phyloP scores from a whole-genome alignment of 2,888 invertebrate species.

The Azorinus chamasolen region DNA sequence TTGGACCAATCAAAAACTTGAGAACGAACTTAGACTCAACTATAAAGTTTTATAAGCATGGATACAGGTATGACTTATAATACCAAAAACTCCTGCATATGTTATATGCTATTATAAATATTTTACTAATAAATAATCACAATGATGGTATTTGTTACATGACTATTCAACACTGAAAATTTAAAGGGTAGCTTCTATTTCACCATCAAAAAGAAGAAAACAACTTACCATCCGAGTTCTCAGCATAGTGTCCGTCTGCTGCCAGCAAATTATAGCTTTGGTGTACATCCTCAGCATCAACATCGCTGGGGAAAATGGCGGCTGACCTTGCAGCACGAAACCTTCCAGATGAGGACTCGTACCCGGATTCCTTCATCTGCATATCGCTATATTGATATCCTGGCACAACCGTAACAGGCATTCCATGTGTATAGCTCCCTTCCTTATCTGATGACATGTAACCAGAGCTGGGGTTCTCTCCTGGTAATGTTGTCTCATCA shows the following conservation, averaged over 20 bases:
- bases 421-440: constrained; percentile 74
- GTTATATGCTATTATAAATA: too few species aligned
- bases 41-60: too few species aligned
- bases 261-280: constrained; percentile 45
- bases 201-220: too few species aligned
- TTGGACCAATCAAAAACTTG: too few species aligned
- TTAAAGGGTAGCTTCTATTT: too few species aligned
- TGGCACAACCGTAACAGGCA: constrained; percentile 60
- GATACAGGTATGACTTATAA: too few species aligned
- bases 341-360: constrained; percentile 79
- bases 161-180: too few species aligned
- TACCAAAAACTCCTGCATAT: too few species aligned
- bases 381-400: constrained; percentile 73
- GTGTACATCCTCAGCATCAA: constrained; percentile 73
- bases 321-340: constrained; percentile 72
- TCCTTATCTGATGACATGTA: constrained; percentile 81
- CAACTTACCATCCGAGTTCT: constrained; percentile 66
- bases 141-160: too few species aligned
- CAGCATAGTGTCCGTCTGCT: constrained; percentile 69
- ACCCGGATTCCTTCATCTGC: constrained; percentile 81
- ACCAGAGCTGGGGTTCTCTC: constrained; percentile 81
- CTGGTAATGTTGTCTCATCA: constrained; percentile 82
- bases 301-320: constrained; percentile 82
- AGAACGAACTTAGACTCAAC: too few species aligned
- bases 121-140: too few species aligned